Evolutionary conservation across 1,140 invertebrate species (phyloP).

Genomic region (Hylyphantes graminicola): DNA sequence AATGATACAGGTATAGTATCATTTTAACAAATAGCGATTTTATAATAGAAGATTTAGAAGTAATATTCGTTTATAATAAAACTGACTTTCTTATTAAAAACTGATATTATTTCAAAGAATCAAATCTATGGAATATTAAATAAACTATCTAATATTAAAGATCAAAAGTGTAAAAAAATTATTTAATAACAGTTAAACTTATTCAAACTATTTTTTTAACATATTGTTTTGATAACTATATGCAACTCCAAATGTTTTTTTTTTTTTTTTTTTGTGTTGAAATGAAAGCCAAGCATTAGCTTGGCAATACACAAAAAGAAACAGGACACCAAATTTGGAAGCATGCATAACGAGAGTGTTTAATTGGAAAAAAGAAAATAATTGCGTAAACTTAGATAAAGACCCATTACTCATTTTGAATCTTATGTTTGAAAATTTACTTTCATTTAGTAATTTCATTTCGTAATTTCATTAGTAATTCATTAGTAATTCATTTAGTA

Average conservation of each 20-base stretch:
- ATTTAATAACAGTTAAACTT: too few species aligned
- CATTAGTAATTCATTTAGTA: too few species aligned
- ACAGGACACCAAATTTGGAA: neutral
- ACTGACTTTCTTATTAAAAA: too few species aligned
- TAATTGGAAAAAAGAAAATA: neutral
- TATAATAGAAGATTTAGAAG: too few species aligned
- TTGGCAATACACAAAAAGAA: neutral
- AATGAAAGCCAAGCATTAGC: neutral
- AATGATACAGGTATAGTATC: too few species aligned
- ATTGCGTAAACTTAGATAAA: neutral
- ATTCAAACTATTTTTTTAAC: neutral
- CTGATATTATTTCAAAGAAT: too few species aligned
- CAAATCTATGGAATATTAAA: too few species aligned
- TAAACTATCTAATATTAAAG: too few species aligned
- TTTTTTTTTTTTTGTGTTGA: neutral
- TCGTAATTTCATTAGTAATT: too few species aligned
- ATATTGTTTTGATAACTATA: neutral
- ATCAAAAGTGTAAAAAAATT: too few species aligned
- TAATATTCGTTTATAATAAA: too few species aligned
- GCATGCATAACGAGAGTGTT: neutral
- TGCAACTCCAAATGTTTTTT: neutral
- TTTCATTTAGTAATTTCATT: neutral
- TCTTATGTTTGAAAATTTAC: neutral
- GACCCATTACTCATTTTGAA: neutral
- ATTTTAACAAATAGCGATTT: too few species aligned